A percentile compares a stretch with the other conserved stretches of the same genome.
Conservation (phyloP, 1,140 invertebrate species). For the Pachyrhynchus sulphureomaculatus region DNA sequence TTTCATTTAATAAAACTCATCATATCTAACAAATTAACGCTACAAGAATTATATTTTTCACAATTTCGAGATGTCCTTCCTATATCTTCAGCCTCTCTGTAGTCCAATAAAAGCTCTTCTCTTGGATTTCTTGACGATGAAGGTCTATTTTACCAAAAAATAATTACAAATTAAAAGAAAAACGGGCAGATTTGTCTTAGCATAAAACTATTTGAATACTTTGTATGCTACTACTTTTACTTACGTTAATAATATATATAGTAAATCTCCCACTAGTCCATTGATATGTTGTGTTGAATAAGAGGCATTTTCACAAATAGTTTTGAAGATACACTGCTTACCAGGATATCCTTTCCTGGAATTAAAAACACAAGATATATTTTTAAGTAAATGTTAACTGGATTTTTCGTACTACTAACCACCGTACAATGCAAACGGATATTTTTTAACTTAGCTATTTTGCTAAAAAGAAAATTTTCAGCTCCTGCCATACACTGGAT, state of each 20-base stretch:
- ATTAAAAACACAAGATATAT: background rate
- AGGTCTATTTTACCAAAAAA: too few relatives aligned
- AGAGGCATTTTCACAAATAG: conserved; percentile 53
- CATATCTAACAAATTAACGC: conserved; percentile 43
- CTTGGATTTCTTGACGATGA: conserved; percentile 56
- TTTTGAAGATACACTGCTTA: conserved; percentile 51
- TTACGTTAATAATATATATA: conserved; percentile 57
- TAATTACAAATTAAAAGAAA: too few relatives aligned
- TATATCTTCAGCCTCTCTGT: conserved; percentile 57
- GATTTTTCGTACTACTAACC: too few relatives aligned
- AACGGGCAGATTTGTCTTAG: background rate
- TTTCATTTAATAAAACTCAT: conserved; percentile 33
- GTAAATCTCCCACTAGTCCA: conserved; percentile 54
- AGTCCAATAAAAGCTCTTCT: conserved; percentile 52
- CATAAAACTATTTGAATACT: background rate
- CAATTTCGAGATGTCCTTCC: conserved; percentile 50
- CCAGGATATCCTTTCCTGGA: conserved; percentile 54
- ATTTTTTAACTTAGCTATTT: too few relatives aligned
- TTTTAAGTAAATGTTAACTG: too few relatives aligned
- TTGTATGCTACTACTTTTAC: conserved; percentile 14
- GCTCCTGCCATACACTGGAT: too few relatives aligned
- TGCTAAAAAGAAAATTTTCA: too few relatives aligned
- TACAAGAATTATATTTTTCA: conserved; percentile 45
- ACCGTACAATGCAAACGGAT: too few relatives aligned
- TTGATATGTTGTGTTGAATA: conserved; percentile 50